Base-by-base conservation (phyloP, 2,797 vertebrate genomes). In the Pitangus sulphuratus region DNA sequence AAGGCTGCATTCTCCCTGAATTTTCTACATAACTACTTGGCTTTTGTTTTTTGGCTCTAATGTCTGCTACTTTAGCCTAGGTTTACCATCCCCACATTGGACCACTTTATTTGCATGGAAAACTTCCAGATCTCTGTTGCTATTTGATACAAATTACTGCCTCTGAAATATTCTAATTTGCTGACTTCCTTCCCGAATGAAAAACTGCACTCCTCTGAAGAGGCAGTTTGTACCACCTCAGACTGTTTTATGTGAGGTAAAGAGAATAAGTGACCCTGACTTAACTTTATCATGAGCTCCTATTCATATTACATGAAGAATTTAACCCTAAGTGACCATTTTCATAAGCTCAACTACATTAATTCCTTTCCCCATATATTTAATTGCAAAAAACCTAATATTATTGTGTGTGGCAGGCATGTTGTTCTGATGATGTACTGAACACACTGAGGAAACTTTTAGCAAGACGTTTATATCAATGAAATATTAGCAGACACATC, bases 31-130 rank as follows among this genome's bases (percentile, higher is more conserved):
- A 69, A 93, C 71, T 72, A 30, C 33, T 70, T 91, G 92, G 91
- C 66, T 93, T 95, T 95, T 93, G 51, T 77, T 94, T 53, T 72
- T 78, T 83, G 78, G 47, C 86, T 94, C 74, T 37, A 42, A 66
- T 24, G 31, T 40, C 35, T 84, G 45, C 53, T 87, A 19, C 66
- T 91, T 84, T 25, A 88, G 74, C 44, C 42, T 62, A 61, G 33
- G 45, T 53, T 61, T 47, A 87, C 50, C 64, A 76, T 68, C 21
- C 37, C 69, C 89, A 84, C 45, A 90, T 28, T 37, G 71, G 72
- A 90, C 71, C 4, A 26, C 50, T 94, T 91, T 76, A 80, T 83
- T 96, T 93, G 57, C 74, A 90, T 37, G 70, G 71, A 79, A 93
- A 93, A 84, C 16, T 93, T 87, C 71, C 87, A 93, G 40, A 53